Evolutionary conservation across 1,140 invertebrate species (phyloP).

Genomic region (Leucophenga varia): DNA sequence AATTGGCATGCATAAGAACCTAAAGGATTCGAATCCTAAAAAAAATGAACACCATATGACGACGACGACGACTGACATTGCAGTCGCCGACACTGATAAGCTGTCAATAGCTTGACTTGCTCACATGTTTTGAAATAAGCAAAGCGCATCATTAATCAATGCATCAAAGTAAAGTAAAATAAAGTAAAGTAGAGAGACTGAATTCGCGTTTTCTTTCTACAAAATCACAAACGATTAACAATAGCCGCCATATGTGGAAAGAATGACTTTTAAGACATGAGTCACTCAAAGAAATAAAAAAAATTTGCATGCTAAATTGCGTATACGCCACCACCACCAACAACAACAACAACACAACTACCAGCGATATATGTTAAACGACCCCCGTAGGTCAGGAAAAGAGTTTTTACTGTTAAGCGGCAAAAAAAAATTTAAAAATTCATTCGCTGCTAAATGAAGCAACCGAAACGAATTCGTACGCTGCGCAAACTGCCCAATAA

Average conservation of each 20-base stretch:
- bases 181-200: constrained; percentile 6
- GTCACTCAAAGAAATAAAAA: constrained; percentile 9
- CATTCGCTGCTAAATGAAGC: no score
- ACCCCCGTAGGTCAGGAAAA: no score
- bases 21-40: no score
- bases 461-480: constrained; percentile 1
- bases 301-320: constrained; percentile 34
- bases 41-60: no score
- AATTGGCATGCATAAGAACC: constrained; percentile 29
- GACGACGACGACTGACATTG: no score
- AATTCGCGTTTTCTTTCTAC: no score
- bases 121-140: constrained; percentile 12
- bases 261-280: no score
- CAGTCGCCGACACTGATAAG: constrained; percentile 31
- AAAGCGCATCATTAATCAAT: constrained; percentile 46
- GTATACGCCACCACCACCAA: constrained; percentile 35
- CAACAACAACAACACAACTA: no score
- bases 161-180: constrained; percentile 5
- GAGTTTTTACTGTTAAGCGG: neutral
- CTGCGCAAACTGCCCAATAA: constrained; percentile 6
- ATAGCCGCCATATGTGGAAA: no score
- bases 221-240: constrained; percentile 7
- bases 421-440: neutral
- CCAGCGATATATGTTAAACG: no score
- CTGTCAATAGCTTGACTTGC: constrained; percentile 40